Conservation (phyloP, 2,113 vertebrate genomes). For the Chionis minor region DNA sequence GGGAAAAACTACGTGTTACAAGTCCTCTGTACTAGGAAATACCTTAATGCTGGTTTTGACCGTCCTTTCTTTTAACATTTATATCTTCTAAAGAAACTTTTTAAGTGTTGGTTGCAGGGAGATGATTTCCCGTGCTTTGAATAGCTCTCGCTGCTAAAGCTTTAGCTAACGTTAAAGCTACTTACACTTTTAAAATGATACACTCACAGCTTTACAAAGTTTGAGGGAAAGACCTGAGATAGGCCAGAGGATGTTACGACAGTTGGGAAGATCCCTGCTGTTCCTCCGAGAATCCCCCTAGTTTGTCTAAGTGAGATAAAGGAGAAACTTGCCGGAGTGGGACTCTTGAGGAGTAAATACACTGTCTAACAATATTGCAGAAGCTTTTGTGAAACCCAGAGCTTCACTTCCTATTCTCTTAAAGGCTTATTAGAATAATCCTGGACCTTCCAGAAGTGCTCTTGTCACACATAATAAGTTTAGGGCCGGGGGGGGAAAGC, state of each 20-base stretch:
- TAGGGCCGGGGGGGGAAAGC: not conserved
- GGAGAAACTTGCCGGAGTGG: not conserved
- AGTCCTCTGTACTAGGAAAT: too few relatives aligned
- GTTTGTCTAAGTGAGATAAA: not conserved
- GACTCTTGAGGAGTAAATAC: not conserved
- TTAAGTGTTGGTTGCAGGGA: rapidly evolving
- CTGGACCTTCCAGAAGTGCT: not conserved
- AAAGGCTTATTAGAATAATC: not conserved
- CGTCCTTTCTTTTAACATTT: not conserved
- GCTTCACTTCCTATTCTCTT: not conserved
- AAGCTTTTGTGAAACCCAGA: not conserved
- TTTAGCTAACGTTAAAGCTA: not conserved
- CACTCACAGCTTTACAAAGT: rapidly evolving
- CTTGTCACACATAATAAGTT: not conserved
- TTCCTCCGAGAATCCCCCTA: not conserved
- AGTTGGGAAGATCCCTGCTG: not conserved
- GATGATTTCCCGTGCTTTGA: not conserved
- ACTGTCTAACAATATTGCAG: not conserved
- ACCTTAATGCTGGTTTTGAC: too few relatives aligned
- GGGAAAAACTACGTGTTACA: not conserved
- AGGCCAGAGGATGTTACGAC: rapidly evolving
- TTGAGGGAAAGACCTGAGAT: not conserved
- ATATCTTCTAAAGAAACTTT: not conserved
- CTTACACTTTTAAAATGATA: not conserved
- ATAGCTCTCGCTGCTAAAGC: not conserved